Evolutionary conservation across 2,888 invertebrate species (phyloP), one percentile per base, ranked within the genome.

Genomic region (Heliconius sara): DNA sequence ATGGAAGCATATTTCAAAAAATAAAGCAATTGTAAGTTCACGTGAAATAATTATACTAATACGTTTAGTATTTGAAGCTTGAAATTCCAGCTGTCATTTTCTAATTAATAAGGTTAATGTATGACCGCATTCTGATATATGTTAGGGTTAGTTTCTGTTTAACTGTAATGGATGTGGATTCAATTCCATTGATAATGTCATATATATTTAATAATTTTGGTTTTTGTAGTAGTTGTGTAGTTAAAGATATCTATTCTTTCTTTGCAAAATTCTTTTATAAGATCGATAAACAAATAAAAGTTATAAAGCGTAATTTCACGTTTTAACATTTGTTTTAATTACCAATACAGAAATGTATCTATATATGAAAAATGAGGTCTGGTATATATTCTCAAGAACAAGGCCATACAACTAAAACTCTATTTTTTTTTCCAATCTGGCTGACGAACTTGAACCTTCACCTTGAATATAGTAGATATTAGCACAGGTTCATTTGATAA

Each of bases 1-100:
- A 77, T 79, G 76, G 39, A 66, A 57, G 66, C 27, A 80, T 71
- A 76, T 76, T 80, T 78, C 43, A 67, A 76, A 80, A 78, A 78
- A 76, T 78, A 57, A 78, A 78, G 76, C 71, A 71, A 80, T 57
- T 34, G 65, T 47, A 72, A 66, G 39, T 67, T 60, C 72, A 78
- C 78, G 78, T 78, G 70, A 52, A 52, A 52, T 25, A 60, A 73
- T 66, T 74, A 78, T 65, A 52, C 57, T 65, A 67, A 78, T 74
- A 74, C 78, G 39, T 67, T 60, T 57, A 67, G 39, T 39, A 19
- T 65, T 57, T 57, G 19, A 27, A 78, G 22, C 22, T 60, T 34
- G 52, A 27, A 60, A 60, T 60, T 66, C 63, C 43, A 63, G 7
- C 73, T 67, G 78, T 39, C 78, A 65, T 65, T 78, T 78, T 57